These are phyloP conservation scores for Penelope pileata DNA, from an alignment of 2,113 vertebrate genomes.

Conservation along the genomic window DNA sequence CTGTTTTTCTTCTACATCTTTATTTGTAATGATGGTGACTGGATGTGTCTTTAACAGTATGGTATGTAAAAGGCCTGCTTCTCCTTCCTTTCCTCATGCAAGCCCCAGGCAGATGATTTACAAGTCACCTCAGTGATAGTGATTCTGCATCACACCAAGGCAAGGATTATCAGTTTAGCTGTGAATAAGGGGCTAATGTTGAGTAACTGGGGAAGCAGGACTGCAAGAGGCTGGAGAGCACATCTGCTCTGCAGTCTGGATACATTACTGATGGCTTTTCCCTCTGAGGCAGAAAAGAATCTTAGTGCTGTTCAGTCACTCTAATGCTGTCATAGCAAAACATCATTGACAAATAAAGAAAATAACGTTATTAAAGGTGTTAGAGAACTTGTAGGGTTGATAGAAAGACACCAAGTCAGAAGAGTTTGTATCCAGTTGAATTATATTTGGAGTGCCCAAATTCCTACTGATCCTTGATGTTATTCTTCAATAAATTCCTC, in stretches of 20 bases:
- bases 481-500: neutral
- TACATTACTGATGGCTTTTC: neutral
- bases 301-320: neutral
- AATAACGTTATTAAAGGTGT: neutral
- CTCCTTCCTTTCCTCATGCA: neutral
- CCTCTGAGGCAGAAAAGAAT: neutral
- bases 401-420: neutral
- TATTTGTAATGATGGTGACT: neutral
- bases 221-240: neutral
- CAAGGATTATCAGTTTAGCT: neutral
- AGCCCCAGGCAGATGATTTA: neutral
- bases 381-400: neutral
- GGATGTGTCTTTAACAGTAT: neutral
- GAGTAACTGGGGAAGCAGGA: neutral
- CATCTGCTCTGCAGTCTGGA: neutral
- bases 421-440: neutral
- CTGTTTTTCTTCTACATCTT: neutral
- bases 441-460: neutral
- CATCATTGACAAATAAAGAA: neutral
- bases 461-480: neutral
- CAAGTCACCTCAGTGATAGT: neutral
- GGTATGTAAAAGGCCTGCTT: neutral
- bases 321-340: neutral
- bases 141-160: neutral
- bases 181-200: neutral